Conservation (phyloP, 1,140 invertebrate genomes). For the Ips nitidus region DNA sequence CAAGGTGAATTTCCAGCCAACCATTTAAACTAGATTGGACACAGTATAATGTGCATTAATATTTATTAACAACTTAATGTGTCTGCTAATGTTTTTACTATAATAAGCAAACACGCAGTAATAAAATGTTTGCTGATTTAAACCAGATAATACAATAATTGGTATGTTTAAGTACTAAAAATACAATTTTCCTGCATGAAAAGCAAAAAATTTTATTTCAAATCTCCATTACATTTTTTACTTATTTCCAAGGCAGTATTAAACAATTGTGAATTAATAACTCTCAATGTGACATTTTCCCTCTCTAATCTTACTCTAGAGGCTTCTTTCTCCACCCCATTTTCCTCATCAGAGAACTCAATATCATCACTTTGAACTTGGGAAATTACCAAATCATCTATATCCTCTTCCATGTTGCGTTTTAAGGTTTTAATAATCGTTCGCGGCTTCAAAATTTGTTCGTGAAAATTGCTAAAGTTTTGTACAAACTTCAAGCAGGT, state of each 20-base stretch:
- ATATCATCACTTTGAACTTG: slow-evolving; percentile 39
- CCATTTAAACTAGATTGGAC: too few relatives aligned
- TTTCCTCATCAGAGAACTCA: slow-evolving; percentile 40
- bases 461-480: slow-evolving; percentile 41
- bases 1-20: too few relatives aligned
- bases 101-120: too few relatives aligned
- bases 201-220: too few relatives aligned
- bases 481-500: slow-evolving; percentile 59
- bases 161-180: too few relatives aligned
- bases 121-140: too few relatives aligned
- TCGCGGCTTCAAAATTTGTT: slow-evolving; percentile 41
- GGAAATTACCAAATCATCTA: slow-evolving; percentile 35
- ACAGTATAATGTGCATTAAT: too few relatives aligned
- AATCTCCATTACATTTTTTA: slow-evolving; percentile 32
- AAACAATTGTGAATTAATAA: slow-evolving; percentile 44
- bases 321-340: slow-evolving; percentile 18
- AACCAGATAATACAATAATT: too few relatives aligned
- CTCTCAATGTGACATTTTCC: slow-evolving; percentile 40
- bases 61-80: too few relatives aligned
- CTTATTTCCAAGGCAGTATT: slow-evolving; percentile 36
- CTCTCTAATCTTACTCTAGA: slow-evolving; percentile 26
- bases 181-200: too few relatives aligned
- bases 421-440: slow-evolving; percentile 42
- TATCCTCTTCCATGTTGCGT: slow-evolving; percentile 36
- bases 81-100: too few relatives aligned